Conservation (phyloP, 2,113 vertebrate genomes). For the Psittacara wagleri region DNA sequence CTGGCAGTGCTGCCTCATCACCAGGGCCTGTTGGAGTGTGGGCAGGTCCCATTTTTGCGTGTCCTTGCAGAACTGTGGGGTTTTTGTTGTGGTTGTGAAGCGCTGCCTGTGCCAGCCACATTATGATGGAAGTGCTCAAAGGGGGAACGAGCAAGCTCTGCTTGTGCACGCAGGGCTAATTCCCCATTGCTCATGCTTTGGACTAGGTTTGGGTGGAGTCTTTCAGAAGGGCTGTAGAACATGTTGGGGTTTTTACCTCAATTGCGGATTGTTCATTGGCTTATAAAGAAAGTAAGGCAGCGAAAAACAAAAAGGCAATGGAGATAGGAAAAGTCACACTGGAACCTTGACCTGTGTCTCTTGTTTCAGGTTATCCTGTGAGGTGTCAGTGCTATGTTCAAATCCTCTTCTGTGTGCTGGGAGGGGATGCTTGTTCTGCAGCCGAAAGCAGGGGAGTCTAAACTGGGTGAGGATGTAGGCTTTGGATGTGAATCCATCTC, state of each 20-base stretch:
- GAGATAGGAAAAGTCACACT: neutral
- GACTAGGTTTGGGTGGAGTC: neutral
- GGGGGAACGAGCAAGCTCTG: neutral
- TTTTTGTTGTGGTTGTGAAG: neutral
- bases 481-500: neutral
- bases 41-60: neutral
- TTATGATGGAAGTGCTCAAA: neutral
- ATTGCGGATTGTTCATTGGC: neutral
- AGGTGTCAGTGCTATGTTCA: neutral
- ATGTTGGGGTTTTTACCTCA: neutral
- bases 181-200: neutral
- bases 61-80: neutral
- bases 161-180: neutral
- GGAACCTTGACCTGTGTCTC: neutral
- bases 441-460: rapidly evolving
- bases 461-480: neutral
- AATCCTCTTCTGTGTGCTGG: neutral
- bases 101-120: rapidly evolving
- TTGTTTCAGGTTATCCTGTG: neutral
- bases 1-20: neutral
- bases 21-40: neutral
- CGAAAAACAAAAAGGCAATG: neutral
- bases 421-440: neutral
- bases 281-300: neutral
- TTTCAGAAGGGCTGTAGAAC: neutral